phyloP scores from a whole-genome alignment of 2,113 vertebrate species.

The Podarcis cretensis region DNA sequence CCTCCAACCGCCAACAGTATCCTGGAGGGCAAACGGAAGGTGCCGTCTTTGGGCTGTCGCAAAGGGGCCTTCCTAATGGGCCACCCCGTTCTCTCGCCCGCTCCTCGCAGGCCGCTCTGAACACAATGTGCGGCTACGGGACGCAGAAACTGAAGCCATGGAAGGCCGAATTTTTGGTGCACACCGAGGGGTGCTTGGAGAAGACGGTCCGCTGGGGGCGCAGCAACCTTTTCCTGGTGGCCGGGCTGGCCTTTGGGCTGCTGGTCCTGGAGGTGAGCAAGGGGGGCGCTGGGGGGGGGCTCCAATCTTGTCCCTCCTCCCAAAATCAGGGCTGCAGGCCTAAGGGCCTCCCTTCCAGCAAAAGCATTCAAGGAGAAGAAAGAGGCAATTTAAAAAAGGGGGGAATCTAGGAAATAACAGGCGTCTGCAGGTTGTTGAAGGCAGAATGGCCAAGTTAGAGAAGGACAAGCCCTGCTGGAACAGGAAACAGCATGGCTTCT shows the following conservation, averaged over 20 bases:
- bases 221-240: slow-evolving; percentile 65
- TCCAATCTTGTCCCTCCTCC: too few species aligned
- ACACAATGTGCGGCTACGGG: slow-evolving; percentile 76
- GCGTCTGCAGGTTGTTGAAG: too few species aligned
- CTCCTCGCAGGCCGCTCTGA: slow-evolving; percentile 60
- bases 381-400: too few species aligned
- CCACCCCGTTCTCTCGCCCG: not conserved
- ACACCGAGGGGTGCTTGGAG: slow-evolving; percentile 67
- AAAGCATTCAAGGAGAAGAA: too few species aligned
- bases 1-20: too few species aligned
- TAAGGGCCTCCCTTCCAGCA: too few species aligned
- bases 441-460: too few species aligned
- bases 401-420: too few species aligned
- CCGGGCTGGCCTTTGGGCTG: slow-evolving; percentile 62
- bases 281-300: not conserved
- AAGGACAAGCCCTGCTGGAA: too few species aligned
- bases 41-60: not conserved
- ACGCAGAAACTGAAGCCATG: slow-evolving; percentile 52
- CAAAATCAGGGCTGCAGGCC: too few species aligned
- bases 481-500: too few species aligned
- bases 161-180: slow-evolving; percentile 38
- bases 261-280: slow-evolving; percentile 65
- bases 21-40: not conserved
- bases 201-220: slow-evolving; percentile 68
- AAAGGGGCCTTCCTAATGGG: too few species aligned